Evolutionary conservation across 2,888 invertebrate genomes (phyloP).

Genomic region (Lagria hirta): DNA sequence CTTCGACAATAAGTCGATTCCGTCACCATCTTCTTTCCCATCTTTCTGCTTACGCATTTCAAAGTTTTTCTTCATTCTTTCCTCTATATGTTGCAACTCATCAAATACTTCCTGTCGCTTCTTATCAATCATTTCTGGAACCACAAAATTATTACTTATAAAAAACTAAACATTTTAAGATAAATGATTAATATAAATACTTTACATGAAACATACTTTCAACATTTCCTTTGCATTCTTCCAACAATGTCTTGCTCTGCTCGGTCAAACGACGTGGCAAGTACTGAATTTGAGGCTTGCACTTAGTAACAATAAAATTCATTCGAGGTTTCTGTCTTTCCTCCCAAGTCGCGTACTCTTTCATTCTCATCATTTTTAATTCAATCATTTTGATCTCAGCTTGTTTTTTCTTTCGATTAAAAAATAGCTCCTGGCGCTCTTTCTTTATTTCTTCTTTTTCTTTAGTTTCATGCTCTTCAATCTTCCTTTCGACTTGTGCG

Average conservation of each 20-base stretch:
- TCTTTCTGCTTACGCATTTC: slow-evolving; percentile 37
- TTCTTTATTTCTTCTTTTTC: slow-evolving; percentile 83
- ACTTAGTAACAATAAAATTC: slow-evolving; percentile 83
- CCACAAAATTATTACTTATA: no score
- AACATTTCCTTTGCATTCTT: slow-evolving; percentile 63
- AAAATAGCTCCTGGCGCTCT: slow-evolving; percentile 82
- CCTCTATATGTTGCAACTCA: slow-evolving; percentile 66
- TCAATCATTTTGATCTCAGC: slow-evolving; percentile 86
- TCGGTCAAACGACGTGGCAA: slow-evolving; percentile 77
- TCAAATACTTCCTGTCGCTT: slow-evolving; percentile 65
- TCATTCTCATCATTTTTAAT: slow-evolving; percentile 83
- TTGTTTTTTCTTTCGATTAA: slow-evolving; percentile 83
- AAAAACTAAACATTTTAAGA: slow-evolving; percentile 16
- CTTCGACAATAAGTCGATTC: not conserved
- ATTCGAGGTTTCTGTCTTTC: slow-evolving; percentile 72
- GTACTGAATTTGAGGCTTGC: slow-evolving; percentile 86
- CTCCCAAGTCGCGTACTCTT: slow-evolving; percentile 89
- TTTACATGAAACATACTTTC: slow-evolving; percentile 60
- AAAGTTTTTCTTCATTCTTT: slow-evolving; percentile 53
- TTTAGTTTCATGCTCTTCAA: slow-evolving; percentile 86
- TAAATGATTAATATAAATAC: slow-evolving; percentile 9
- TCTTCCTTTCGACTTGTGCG: slow-evolving; percentile 84
- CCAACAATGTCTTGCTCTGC: slow-evolving; percentile 67
- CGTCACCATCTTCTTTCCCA: slow-evolving; percentile 24
- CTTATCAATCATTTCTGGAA: slow-evolving; percentile 63